Conservation (phyloP, 2,797 vertebrate genomes). For the Anableps anableps region DNA sequence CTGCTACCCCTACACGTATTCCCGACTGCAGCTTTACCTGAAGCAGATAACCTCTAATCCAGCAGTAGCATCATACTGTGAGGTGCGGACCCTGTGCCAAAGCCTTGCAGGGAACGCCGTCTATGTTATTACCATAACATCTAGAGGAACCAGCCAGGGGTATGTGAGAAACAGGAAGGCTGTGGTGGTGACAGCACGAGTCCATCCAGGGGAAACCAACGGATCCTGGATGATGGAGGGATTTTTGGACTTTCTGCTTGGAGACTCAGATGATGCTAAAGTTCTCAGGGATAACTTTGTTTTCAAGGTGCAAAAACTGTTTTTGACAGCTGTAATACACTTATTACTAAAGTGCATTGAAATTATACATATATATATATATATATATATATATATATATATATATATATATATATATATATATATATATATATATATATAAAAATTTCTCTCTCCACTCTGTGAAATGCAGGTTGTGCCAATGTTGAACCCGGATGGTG, state of each 20-base stretch:
- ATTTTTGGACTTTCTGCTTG: slow-evolving; percentile 90
- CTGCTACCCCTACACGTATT: slow-evolving; percentile 95
- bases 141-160: slow-evolving; percentile 47
- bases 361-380: too few species aligned
- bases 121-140: slow-evolving; percentile 88
- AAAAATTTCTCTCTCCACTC: background rate
- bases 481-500: slow-evolving; percentile 95
- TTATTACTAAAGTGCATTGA: background rate
- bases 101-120: slow-evolving; percentile 91
- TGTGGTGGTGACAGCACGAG: slow-evolving; percentile 89
- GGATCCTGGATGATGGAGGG: slow-evolving; percentile 95
- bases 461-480: slow-evolving; percentile 83
- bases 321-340: background rate
- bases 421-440: too few species aligned
- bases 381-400: too few species aligned
- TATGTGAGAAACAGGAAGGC: slow-evolving; percentile 77
- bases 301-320: slow-evolving; percentile 83
- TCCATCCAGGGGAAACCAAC: slow-evolving; percentile 91
- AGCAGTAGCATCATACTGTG: slow-evolving; percentile 77
- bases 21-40: slow-evolving; percentile 87
- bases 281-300: slow-evolving; percentile 90
- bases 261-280: slow-evolving; percentile 84
- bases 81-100: slow-evolving; percentile 85
- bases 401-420: too few species aligned
- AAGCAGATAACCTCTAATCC: slow-evolving; percentile 77